A percentile compares a stretch with the other conserved stretches of the same genome.
Evolutionary conservation across 2,113 vertebrate species (phyloP).

Genomic region (Misgurnus anguillicaudatus): DNA sequence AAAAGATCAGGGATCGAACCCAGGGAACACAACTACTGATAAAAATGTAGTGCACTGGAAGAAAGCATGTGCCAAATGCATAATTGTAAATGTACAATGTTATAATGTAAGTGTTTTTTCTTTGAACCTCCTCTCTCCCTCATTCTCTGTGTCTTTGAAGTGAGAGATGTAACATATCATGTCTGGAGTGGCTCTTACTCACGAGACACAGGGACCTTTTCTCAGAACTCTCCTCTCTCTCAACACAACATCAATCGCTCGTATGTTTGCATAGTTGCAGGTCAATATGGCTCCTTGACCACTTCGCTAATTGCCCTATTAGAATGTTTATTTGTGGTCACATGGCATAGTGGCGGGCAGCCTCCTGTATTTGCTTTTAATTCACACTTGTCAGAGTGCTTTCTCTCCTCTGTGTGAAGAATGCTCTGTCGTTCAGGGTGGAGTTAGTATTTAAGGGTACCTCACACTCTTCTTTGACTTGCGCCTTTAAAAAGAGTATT

Average conservation of each 20-base stretch:
- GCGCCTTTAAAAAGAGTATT: slow-evolving; percentile 21
- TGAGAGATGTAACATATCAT: slow-evolving; percentile 17
- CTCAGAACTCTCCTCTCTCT: slow-evolving; percentile 9
- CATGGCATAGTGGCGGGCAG: slow-evolving; percentile 15
- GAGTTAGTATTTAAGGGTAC: slow-evolving; percentile 43
- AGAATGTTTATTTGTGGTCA: slow-evolving; percentile 38
- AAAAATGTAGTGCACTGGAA: no score
- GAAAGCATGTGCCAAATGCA: no score
- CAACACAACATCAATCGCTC: background rate
- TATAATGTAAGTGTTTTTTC: background rate
- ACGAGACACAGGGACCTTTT: background rate
- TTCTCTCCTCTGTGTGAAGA: slow-evolving; percentile 67
- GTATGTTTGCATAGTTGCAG: slow-evolving; percentile 21
- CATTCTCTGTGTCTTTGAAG: background rate
- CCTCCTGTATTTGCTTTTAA: slow-evolving; percentile 68
- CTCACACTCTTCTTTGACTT: background rate
- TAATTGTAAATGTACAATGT: no score
- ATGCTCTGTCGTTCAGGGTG: slow-evolving; percentile 60
- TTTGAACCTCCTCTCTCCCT: background rate
- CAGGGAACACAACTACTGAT: no score
- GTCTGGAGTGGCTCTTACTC: slow-evolving; percentile 25
- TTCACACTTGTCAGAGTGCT: slow-evolving; percentile 66
- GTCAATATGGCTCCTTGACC: background rate
- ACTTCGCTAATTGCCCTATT: background rate
- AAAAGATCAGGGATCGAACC: no score